Evolutionary conservation across 1,140 invertebrate genomes (phyloP).

Genomic region (Aphis gossypii): DNA sequence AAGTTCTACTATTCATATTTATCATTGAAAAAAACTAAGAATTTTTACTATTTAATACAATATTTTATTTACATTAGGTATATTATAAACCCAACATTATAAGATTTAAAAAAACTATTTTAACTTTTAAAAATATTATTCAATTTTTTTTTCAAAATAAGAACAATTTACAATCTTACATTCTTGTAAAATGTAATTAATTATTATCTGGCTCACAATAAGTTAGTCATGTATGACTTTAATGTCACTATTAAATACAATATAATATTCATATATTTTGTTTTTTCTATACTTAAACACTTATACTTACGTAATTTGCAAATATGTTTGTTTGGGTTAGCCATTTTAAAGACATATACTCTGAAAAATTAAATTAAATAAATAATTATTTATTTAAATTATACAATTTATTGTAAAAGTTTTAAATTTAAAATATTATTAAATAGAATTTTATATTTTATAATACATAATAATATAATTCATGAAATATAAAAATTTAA

Average conservation of each 20-base stretch:
- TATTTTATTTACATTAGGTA: too few relatives aligned
- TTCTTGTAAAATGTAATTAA: background rate
- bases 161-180: background rate
- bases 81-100: background rate
- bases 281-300: background rate
- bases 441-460: background rate
- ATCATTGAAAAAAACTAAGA: too few relatives aligned
- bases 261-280: background rate
- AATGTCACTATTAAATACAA: too few relatives aligned
- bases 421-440: background rate
- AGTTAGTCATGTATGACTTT: background rate
- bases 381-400: background rate
- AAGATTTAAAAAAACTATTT: background rate
- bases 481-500: background rate
- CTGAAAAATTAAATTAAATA: constrained; percentile 7
- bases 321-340: constrained; percentile 38
- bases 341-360: constrained; percentile 12
- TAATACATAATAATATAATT: background rate
- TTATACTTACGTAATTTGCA: constrained; percentile 51
- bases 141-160: background rate
- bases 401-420: background rate
- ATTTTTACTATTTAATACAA: too few relatives aligned
- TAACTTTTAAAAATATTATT: background rate
- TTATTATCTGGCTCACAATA: background rate
- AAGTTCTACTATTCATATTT: too few relatives aligned